Percentiles rank a stretch among this genome's conserved stretches.
Evolutionary conservation across 64 coral and sea anemone genomes (phyloP).

Genomic region (Montipora foliosa): DNA sequence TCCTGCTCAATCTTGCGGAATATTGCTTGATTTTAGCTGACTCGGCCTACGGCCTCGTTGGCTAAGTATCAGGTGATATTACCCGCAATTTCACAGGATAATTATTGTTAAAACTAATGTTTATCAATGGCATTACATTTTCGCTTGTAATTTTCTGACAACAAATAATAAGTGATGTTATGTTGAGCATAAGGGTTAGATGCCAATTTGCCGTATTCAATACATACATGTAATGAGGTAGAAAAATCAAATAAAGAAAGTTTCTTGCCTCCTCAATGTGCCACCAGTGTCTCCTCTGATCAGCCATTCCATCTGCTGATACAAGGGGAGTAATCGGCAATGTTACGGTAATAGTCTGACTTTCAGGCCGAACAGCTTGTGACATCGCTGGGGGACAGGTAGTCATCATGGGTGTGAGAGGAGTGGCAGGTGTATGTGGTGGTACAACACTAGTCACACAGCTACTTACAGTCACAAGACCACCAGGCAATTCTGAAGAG

Average conservation of each 20-base stretch:
- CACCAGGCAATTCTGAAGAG: conserved; percentile 45
- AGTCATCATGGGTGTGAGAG: conserved; percentile 82
- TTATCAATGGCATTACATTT: too few species aligned
- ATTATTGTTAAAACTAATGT: too few species aligned
- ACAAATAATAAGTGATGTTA: too few species aligned
- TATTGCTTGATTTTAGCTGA: too few species aligned
- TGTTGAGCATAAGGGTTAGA: too few species aligned
- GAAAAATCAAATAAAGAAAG: background rate
- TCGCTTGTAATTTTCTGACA: too few species aligned
- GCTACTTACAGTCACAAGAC: conserved; percentile 55
- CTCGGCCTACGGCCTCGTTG: too few species aligned
- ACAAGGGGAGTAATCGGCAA: conserved; percentile 63
- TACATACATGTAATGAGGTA: too few species aligned
- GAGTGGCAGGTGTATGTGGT: conserved; percentile 71
- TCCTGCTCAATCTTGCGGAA: too few species aligned
- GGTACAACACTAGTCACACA: conserved; percentile 66
- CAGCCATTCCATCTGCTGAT: conserved; percentile 38
- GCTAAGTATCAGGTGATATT: too few species aligned
- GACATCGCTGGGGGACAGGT: conserved; percentile 46
- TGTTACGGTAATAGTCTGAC: conserved; percentile 71
- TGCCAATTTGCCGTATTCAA: too few species aligned
- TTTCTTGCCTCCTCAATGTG: conserved; percentile 94
- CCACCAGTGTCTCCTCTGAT: conserved; percentile 95
- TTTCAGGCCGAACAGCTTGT: background rate
- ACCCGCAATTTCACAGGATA: too few species aligned